A percentile compares a stretch with the other conserved stretches of the same genome.
phyloP scores from a whole-genome alignment of 2,113 vertebrate genomes.

The Psittacus erithacus region DNA sequence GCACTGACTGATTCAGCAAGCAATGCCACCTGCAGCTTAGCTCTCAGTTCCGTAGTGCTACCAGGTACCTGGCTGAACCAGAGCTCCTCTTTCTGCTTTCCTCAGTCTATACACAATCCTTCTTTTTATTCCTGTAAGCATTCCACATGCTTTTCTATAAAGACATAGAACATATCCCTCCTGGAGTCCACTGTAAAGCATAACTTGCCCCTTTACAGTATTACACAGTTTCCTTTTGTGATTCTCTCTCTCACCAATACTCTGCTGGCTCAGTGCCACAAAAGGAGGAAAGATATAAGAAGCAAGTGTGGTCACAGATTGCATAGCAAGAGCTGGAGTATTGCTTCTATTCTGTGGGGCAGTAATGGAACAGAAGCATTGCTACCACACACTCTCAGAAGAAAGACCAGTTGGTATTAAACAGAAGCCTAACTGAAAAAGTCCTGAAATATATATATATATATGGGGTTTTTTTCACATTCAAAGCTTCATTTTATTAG shows the following conservation, averaged over 20 bases:
- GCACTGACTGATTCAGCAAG: not conserved
- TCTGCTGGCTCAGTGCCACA: rapidly evolving
- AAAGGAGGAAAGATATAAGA: not conserved
- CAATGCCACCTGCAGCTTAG: not conserved
- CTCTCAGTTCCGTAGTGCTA: not conserved
- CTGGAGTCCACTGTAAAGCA: not conserved
- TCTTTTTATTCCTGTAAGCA: not conserved
- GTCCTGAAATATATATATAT: not conserved
- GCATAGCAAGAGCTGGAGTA: not conserved
- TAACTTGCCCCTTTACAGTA: not conserved
- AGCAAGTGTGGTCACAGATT: not conserved
- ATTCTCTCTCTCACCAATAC: not conserved
- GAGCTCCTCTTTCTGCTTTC: not conserved
- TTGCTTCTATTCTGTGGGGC: not conserved
- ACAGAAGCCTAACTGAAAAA: not conserved
- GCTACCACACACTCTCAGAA: not conserved
- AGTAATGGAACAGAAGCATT: not conserved
- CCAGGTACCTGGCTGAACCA: not conserved
- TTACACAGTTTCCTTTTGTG: not conserved
- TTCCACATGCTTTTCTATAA: not conserved
- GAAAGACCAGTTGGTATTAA: not conserved
- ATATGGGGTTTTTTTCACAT: not conserved
- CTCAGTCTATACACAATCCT: not conserved
- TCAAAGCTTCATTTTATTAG: not conserved
- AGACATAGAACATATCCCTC: not conserved